A percentile compares a stretch with the other conserved stretches of the same genome.
Evolutionary conservation across 2,888 invertebrate genomes (phyloP).

Genomic region (Danaus chrysippus): DNA sequence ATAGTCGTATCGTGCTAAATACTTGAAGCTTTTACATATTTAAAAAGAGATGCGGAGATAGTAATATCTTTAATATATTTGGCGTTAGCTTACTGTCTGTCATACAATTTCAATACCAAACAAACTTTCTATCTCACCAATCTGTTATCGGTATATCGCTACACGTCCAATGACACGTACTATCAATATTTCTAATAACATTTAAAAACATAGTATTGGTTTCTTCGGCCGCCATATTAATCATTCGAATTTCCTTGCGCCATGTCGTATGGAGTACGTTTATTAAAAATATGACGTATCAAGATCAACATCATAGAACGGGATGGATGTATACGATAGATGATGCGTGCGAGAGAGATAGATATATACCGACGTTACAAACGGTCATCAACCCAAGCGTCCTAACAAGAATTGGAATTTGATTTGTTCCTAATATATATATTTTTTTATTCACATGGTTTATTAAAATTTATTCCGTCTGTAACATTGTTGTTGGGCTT

Average conservation of each 20-base stretch:
- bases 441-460: slow-evolving; percentile 67
- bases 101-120: slow-evolving; percentile 63
- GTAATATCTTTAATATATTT: slow-evolving; percentile 40
- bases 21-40: slow-evolving; percentile 19
- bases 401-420: slow-evolving; percentile 77
- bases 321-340: slow-evolving; percentile 50
- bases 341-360: slow-evolving; percentile 55
- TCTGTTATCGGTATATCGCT: slow-evolving; percentile 71
- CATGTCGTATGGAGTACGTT: slow-evolving; percentile 77
- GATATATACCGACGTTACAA: slow-evolving; percentile 74
- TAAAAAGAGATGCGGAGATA: slow-evolving; percentile 47
- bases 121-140: slow-evolving; percentile 69
- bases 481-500: slow-evolving; percentile 56
- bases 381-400: slow-evolving; percentile 78
- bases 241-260: slow-evolving; percentile 77
- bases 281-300: slow-evolving; percentile 80
- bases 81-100: slow-evolving; percentile 56
- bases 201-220: slow-evolving; percentile 76
- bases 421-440: slow-evolving; percentile 70
- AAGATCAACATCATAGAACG: slow-evolving; percentile 76
- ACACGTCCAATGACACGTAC: slow-evolving; percentile 76
- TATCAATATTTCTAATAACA: slow-evolving; percentile 79
- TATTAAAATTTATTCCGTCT: slow-evolving; percentile 64
- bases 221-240: slow-evolving; percentile 74
- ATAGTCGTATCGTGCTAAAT: slow-evolving; percentile 49